Evolutionary conservation across 2,888 invertebrate genomes (phyloP).

Genomic region (Pyrochroa serraticornis): DNA sequence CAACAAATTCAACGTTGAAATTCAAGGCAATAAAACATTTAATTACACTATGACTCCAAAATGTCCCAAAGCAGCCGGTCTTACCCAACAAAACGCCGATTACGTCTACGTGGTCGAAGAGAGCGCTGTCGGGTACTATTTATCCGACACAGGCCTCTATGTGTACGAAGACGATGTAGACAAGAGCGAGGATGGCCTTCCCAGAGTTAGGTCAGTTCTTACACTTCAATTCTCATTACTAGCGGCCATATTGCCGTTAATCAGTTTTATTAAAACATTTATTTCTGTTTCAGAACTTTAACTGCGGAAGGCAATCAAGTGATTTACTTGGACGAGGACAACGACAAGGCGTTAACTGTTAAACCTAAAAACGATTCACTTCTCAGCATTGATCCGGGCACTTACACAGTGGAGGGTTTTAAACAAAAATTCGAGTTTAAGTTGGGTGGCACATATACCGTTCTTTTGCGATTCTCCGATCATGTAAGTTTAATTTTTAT

Average conservation of each 20-base stretch:
- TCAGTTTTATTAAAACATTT: too few relatives aligned
- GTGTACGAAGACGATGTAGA: constrained; percentile 57
- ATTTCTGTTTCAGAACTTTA: constrained; percentile 30
- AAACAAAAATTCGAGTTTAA: constrained; percentile 52
- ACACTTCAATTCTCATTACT: too few relatives aligned
- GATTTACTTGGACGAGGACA: constrained; percentile 1
- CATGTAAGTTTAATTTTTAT: neutral
- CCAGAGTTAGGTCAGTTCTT: constrained; percentile 66
- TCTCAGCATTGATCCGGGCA: constrained; percentile 32
- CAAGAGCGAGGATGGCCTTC: constrained; percentile 64
- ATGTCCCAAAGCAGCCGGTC: too few relatives aligned
- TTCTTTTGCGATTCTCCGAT: constrained; percentile 53
- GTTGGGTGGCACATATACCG: constrained; percentile 71
- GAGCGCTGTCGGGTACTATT: constrained; percentile 37
- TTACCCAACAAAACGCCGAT: too few relatives aligned
- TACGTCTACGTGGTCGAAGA: constrained; percentile 10
- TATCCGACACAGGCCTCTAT: constrained; percentile 18
- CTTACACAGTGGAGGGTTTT: constrained; percentile 26
- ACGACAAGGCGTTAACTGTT: constrained; percentile 3
- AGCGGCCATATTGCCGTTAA: too few relatives aligned
- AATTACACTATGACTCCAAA: neutral
- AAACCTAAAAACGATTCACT: constrained; percentile 2
- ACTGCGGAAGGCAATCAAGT: neutral
- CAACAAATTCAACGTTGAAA: constrained; percentile 11
- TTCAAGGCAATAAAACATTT: neutral